phyloP scores from a whole-genome alignment of 2,888 invertebrate genomes.

The Azorinus chamasolen region DNA sequence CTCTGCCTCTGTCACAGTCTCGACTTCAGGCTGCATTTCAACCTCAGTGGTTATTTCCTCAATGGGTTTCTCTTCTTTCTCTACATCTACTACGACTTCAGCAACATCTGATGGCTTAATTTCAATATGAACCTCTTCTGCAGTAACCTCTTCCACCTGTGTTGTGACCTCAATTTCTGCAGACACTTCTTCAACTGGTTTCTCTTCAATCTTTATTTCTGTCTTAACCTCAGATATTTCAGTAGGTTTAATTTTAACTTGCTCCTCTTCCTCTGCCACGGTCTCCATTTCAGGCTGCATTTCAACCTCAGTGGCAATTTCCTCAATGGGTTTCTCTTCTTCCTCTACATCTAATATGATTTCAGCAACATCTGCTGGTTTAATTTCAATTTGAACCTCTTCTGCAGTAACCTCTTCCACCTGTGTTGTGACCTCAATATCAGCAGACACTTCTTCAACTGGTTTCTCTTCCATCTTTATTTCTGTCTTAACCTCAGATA shows the following conservation, averaged over 20 bases:
- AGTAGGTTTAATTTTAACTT: slow-evolving; percentile 17
- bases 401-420: slow-evolving; percentile 6
- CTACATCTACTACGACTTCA: not conserved
- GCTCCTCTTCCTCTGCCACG: slow-evolving; percentile 16
- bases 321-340: not conserved
- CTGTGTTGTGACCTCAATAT: not conserved
- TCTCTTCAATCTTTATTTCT: slow-evolving; percentile 1
- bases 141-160: slow-evolving; percentile 4
- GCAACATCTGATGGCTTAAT: slow-evolving; percentile 26
- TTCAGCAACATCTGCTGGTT: slow-evolving; percentile 3
- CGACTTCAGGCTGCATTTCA: slow-evolving; percentile 18
- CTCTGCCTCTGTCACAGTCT: slow-evolving; percentile 85
- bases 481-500: slow-evolving; percentile 21
- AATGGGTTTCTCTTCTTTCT: slow-evolving; percentile 5
- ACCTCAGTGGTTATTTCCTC: slow-evolving; percentile 9
- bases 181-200: not conserved
- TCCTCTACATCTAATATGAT: slow-evolving; percentile 14
- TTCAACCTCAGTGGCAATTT: slow-evolving; percentile 17
- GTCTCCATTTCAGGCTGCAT: slow-evolving; percentile 12
- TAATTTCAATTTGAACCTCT: slow-evolving; percentile 3
- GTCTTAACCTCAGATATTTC: slow-evolving; percentile 19
- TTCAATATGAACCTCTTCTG: slow-evolving; percentile 7
- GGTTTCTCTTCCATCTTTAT: slow-evolving; percentile 19
- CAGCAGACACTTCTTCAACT: slow-evolving; percentile 16
- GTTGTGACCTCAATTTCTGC: slow-evolving; percentile 14